Evolutionary conservation across 2,888 invertebrate species (phyloP).

Genomic region (Cerceris ruficornis): DNA sequence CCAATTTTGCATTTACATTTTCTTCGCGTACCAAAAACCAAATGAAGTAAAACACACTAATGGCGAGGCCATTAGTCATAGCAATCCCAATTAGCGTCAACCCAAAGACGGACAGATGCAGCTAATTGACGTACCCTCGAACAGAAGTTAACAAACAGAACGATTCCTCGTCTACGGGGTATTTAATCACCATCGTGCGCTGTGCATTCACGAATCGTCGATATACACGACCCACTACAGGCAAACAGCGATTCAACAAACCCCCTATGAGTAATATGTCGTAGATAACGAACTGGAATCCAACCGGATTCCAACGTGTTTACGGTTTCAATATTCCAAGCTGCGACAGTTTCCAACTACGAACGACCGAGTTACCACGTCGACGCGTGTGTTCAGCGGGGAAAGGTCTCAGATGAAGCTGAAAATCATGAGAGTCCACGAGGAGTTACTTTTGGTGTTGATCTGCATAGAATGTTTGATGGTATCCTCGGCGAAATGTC

Average conservation of each 20-base stretch:
- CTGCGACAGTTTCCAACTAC: neutral
- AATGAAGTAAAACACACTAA: too few relatives aligned
- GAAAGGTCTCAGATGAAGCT: neutral
- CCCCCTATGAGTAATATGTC: slow-evolving; percentile 36
- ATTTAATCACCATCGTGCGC: slow-evolving; percentile 36
- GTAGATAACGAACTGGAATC: slow-evolving; percentile 54
- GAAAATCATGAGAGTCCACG: slow-evolving; percentile 37
- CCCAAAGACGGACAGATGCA: neutral
- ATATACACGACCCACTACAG: neutral
- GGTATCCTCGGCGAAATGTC: slow-evolving; percentile 40
- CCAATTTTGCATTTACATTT: too few relatives aligned
- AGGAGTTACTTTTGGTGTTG: slow-evolving; percentile 29
- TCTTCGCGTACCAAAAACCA: too few relatives aligned
- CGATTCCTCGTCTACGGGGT: slow-evolving; percentile 7
- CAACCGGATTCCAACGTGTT: slow-evolving; percentile 35
- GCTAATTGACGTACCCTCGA: neutral
- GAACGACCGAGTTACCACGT: neutral
- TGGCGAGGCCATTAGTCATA: neutral
- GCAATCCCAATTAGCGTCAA: neutral
- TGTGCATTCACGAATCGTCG: slow-evolving; percentile 13
- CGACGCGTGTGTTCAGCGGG: neutral
- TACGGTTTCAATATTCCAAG: slow-evolving; percentile 45
- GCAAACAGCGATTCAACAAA: slow-evolving; percentile 15
- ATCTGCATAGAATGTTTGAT: slow-evolving; percentile 40
- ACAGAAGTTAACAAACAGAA: neutral